Conservation (phyloP, 2,888 invertebrate genomes). For the Himalopsyche tibetana region DNA sequence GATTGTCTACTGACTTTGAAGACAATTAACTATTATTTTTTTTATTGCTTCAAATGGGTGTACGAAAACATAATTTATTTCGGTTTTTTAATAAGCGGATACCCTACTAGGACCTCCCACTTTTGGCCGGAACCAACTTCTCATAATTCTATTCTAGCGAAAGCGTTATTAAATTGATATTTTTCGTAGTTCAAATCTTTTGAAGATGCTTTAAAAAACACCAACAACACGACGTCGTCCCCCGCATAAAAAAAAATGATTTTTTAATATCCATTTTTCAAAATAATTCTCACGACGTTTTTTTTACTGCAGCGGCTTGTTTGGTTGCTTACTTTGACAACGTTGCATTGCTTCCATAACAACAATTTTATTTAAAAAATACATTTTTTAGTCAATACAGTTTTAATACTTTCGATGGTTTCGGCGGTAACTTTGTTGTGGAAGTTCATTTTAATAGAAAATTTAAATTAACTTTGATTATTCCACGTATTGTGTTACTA, state of each 20-base stretch:
- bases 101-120: background rate
- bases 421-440: too few relatives aligned
- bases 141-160: background rate
- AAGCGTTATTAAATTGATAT: background rate
- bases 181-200: background rate
- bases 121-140: background rate
- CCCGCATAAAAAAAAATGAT: background rate
- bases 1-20: too few relatives aligned
- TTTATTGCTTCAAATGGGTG: constrained; percentile 7
- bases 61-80: background rate
- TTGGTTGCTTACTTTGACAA: background rate
- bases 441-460: too few relatives aligned
- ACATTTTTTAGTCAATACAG: too few relatives aligned
- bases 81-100: background rate
- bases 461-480: too few relatives aligned
- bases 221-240: background rate
- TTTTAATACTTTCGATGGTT: too few relatives aligned
- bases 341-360: background rate
- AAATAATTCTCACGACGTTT: constrained; percentile 7
- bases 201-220: background rate
- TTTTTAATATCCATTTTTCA: background rate
- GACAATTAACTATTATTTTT: background rate
- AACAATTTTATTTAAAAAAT: too few relatives aligned
- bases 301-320: background rate
- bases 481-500: too few relatives aligned